These are phyloP conservation scores for Leptinotarsa haldemani DNA, from an alignment of 2,888 invertebrate species.

Conservation along the genomic window DNA sequence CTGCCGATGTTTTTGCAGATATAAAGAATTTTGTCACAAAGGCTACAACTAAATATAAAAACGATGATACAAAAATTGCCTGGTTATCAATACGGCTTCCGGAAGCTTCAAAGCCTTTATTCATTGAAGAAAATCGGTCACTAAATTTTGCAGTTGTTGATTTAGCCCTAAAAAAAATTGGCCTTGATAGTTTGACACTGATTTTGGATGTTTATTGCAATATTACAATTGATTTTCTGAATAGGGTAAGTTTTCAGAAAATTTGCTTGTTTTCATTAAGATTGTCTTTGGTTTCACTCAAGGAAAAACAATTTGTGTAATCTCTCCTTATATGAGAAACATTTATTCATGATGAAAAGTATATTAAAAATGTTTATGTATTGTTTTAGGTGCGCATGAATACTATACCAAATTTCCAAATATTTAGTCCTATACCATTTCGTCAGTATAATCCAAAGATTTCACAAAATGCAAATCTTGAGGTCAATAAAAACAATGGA, in stretches of 20 bases:
- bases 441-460: slow-evolving; percentile 85
- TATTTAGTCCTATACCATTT: slow-evolving; percentile 93
- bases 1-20: slow-evolving; percentile 59
- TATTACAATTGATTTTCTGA: slow-evolving; percentile 86
- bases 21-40: slow-evolving; percentile 75
- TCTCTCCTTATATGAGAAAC: too few species aligned
- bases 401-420: slow-evolving; percentile 88
- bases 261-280: neutral
- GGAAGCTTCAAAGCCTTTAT: slow-evolving; percentile 39
- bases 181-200: slow-evolving; percentile 79
- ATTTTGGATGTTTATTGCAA: slow-evolving; percentile 76
- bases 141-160: slow-evolving; percentile 74
- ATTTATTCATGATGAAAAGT: too few species aligned
- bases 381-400: slow-evolving; percentile 88
- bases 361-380: neutral
- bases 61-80: slow-evolving; percentile 75
- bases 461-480: slow-evolving; percentile 65
- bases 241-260: slow-evolving; percentile 72
- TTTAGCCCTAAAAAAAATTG: slow-evolving; percentile 76
- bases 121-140: slow-evolving; percentile 58
- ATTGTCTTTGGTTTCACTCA: slow-evolving; percentile 69
- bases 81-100: slow-evolving; percentile 79
- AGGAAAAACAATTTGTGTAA: too few species aligned
- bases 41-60: slow-evolving; percentile 74
- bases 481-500: slow-evolving; percentile 80